Evolutionary conservation across 2,113 vertebrate species (phyloP).

Genomic region (Rhadina sibilatrix): DNA sequence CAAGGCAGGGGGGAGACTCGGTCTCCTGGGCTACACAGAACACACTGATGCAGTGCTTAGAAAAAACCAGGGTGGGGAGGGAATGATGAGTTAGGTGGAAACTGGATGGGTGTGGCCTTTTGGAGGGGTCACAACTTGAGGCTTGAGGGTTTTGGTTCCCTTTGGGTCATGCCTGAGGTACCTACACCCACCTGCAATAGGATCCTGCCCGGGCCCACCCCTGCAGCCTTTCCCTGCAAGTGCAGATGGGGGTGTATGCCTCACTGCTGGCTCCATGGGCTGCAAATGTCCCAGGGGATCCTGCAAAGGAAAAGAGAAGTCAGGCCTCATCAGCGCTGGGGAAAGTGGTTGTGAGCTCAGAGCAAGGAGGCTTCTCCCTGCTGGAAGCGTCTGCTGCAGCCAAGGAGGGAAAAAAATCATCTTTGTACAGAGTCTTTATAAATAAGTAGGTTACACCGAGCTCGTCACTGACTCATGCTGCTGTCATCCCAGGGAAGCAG

Average conservation of each 20-base stretch:
- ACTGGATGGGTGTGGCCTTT: neutral
- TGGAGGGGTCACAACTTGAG: neutral
- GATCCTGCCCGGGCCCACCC: neutral
- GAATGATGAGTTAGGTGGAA: neutral
- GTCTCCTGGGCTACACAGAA: neutral
- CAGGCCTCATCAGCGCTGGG: neutral
- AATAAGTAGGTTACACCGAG: constrained; percentile 13
- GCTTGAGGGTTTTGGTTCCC: neutral
- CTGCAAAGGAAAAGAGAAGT: neutral
- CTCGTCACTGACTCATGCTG: neutral
- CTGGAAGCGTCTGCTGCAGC: neutral
- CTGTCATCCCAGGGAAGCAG: neutral
- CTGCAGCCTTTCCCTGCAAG: neutral
- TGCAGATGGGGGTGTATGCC: accelerated
- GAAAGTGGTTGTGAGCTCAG: accelerated
- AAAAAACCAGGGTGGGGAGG: neutral
- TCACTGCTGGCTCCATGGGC: neutral
- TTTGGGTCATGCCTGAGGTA: accelerated
- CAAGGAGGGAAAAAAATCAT: neutral
- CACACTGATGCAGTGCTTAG: neutral
- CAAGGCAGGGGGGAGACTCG: neutral
- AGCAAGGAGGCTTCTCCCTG: neutral
- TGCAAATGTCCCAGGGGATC: neutral
- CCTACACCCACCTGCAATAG: accelerated
- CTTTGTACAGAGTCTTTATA: neutral